These are phyloP conservation scores for Temnothorax ravouxi DNA, from an alignment of 2,888 invertebrate species.

Conservation along the genomic window DNA sequence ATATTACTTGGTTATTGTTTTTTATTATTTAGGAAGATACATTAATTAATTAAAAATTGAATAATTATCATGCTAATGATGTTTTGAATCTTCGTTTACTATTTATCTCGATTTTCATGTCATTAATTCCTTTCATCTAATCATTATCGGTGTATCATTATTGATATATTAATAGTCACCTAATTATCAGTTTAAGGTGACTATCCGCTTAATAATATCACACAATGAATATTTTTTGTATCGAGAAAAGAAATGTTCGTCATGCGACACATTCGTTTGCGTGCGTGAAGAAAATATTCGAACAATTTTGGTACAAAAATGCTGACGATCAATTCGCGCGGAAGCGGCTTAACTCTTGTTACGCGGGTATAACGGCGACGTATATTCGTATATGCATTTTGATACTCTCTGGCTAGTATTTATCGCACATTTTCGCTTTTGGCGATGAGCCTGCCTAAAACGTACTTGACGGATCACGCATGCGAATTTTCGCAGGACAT, in stretches of 20 bases:
- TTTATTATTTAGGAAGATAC: neutral
- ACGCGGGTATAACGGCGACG: neutral
- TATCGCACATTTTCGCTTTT: constrained; percentile 6
- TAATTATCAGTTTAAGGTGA: no score
- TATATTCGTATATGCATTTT: neutral
- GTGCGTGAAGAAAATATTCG: neutral
- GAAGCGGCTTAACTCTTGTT: neutral
- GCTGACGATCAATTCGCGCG: constrained; percentile 5
- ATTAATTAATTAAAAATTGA: neutral
- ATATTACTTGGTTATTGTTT: neutral
- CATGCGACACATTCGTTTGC: neutral
- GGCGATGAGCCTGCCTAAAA: neutral
- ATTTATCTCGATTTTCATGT: neutral
- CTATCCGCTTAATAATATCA: neutral
- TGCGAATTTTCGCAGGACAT: neutral
- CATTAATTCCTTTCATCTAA: neutral
- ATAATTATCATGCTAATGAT: neutral
- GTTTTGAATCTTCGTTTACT: neutral
- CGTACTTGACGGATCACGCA: neutral
- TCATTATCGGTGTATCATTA: neutral
- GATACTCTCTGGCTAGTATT: neutral
- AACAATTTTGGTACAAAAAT: neutral
- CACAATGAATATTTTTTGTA: neutral
- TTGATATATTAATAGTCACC: neutral
- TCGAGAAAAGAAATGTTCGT: neutral